Conservation (phyloP, 1,140 invertebrate species). For the Nautilus pompilius region DNA sequence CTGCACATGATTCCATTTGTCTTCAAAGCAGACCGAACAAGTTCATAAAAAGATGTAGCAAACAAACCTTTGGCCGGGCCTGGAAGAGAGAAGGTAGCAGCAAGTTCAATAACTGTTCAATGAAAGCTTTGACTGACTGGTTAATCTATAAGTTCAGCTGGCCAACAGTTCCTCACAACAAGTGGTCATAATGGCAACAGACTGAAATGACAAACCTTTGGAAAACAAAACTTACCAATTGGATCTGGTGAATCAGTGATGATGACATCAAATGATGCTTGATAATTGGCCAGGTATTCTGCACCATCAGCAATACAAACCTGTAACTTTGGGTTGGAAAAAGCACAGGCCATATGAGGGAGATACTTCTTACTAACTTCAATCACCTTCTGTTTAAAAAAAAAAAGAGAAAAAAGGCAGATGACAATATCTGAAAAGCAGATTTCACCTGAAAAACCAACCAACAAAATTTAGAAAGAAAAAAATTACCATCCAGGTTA, state of each 20-base stretch:
- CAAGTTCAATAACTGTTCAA: not conserved
- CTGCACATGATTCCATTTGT: slow-evolving; percentile 87
- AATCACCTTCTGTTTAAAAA: slow-evolving; percentile 66
- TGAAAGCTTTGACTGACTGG: not conserved
- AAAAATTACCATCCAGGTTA: too few species aligned
- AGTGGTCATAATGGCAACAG: too few species aligned
- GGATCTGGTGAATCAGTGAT: slow-evolving; percentile 98
- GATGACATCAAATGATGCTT: slow-evolving; percentile 89
- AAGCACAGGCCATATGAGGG: slow-evolving; percentile 84
- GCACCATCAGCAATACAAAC: slow-evolving; percentile 90
- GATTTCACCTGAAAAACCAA: too few species aligned
- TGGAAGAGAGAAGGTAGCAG: slow-evolving; percentile 23
- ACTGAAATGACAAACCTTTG: not conserved
- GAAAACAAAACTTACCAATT: slow-evolving; percentile 62
- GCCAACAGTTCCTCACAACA: not conserved
- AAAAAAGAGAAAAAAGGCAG: not conserved
- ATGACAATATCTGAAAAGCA: too few species aligned
- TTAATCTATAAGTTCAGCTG: not conserved
- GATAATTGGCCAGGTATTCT: slow-evolving; percentile 85
- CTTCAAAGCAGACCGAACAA: slow-evolving; percentile 78
- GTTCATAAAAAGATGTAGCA: slow-evolving; percentile 79
- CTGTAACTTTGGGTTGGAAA: slow-evolving; percentile 76
- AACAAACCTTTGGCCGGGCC: slow-evolving; percentile 66
- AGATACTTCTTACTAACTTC: slow-evolving; percentile 85
- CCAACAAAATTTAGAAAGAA: too few species aligned